Evolutionary conservation across 2,888 invertebrate genomes (phyloP), one percentile per base, ranked within the genome.

Genomic region (Stenchaetothrips biformis): DNA sequence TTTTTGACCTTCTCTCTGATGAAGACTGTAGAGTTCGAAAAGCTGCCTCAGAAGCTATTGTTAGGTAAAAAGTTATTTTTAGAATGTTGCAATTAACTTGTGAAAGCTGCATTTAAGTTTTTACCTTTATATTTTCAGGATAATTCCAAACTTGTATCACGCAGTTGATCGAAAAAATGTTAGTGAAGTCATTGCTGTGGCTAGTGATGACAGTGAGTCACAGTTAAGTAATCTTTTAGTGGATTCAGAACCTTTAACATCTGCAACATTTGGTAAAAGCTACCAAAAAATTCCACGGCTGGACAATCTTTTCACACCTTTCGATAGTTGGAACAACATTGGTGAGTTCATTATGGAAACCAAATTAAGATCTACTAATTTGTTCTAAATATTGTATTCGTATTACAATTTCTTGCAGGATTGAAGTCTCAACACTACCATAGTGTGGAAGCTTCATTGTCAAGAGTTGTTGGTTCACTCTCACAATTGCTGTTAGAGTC

Each of bases 11-110:
- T 82, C 86, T 95, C 1, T 90, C 89, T 8, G 95, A 95, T 86
- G 92, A 92, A 82, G 95, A 96, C 86, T 90, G 90, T 80, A 89
- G 95, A 85, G 94, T 96, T 0, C 89, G 96, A 81, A 89, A 89
- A 81, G 92, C 94, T 0, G 91, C 94, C 0, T 89, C 93, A 0
- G 88, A 89, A 78, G 90, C 93, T 4, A 89, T 95, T 80, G 88
- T 90, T 77, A 90, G 87, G 92, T 93, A 87, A 87, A 87, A 84
- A 80, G 48, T 78, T 78, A 48, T 27, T 53, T 62, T 0, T 13
- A 18, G 53, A 53, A 37, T 74, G 25, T 25, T 74, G 3, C 25
- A 74, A 16, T 4, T 13, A 59, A 18, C 59, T 59, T 13, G 18
- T 13, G 16, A 18, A 18, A 59, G 6, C 59, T 59, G 9, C 16